Evolutionary conservation across 2,888 invertebrate genomes (phyloP), one percentile per base, ranked within the genome.

Genomic region (Dione vanillae): DNA sequence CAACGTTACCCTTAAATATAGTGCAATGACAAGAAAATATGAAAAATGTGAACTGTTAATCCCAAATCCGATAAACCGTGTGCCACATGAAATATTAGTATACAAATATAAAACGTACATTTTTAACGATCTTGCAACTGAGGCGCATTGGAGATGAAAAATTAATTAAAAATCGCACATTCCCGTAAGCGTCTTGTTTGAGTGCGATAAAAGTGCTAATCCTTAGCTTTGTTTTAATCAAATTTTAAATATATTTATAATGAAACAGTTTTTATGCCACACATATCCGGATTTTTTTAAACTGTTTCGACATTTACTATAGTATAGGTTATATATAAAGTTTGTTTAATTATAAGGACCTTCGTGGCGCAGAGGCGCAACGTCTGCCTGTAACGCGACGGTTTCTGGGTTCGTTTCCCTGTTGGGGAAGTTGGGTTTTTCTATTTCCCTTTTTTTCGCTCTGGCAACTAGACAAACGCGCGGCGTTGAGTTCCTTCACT

Each of bases 161-260:
- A 75, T 74, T 74, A 72, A 74, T 74, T 75, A 66, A 71, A 75
- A 66, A 58, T 64, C 68, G 41, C 67, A 59, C 61, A 43, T 58
- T 49, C 52, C 51, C 69, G 41, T 69, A 51, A 72, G 65, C 72
- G 54, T 70, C 64, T 67, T 65, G 74, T 70, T 70, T 72, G 43
- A 70, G 70, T 58, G 65, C 66, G 54, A 72, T 52, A 64, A 62
- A 61, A 69, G 54, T 43, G 62, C 64, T 66, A 58, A 64, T 67
- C 71, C 65, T 58, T 43, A 59, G 68, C 68, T 68, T 68, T 68
- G 68, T 35, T 35, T 68, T 68, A 47, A 54, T 62, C 45, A 45
- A 68, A 62, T 54, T 64, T 64, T 40, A 64, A 51, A 51, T 64
- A 64, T 37, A 64, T 49, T 64, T 51, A 35, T 35, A 37, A 35